Conservation (phyloP, 2,888 invertebrate genomes). For the Dryocosmus kuriphilus region DNA sequence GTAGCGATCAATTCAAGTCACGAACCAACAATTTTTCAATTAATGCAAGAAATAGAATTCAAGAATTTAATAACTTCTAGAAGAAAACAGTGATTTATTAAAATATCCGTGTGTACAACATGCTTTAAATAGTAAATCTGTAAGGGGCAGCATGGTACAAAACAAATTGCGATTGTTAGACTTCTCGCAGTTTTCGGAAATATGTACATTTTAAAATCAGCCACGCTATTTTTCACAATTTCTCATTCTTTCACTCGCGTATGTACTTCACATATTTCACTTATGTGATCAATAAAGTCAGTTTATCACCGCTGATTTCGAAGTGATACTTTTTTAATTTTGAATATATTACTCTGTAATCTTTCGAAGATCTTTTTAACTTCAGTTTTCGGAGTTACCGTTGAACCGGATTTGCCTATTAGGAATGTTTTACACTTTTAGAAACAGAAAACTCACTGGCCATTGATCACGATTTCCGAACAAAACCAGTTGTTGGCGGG, state of each 20-base stretch:
- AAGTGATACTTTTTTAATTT: slow-evolving; percentile 14
- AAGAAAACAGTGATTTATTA: slow-evolving; percentile 70
- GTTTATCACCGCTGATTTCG: slow-evolving; percentile 16
- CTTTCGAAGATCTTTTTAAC: neutral
- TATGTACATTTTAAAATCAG: slow-evolving; percentile 16
- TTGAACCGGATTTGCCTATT: neutral
- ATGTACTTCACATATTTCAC: neutral
- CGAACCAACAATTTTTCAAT: slow-evolving; percentile 26
- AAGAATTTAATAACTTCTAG: slow-evolving; percentile 47
- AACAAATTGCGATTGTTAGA: slow-evolving; percentile 31
- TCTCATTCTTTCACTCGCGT: slow-evolving; percentile 1
- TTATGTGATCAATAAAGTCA: neutral
- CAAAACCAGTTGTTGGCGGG: slow-evolving; percentile 80
- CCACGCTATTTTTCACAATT: neutral
- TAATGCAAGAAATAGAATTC: slow-evolving; percentile 23
- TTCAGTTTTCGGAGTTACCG: neutral
- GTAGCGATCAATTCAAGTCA: slow-evolving; percentile 10
- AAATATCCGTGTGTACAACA: slow-evolving; percentile 53
- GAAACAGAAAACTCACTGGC: neutral
- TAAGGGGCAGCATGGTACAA: slow-evolving; percentile 10
- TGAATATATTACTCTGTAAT: slow-evolving; percentile 28
- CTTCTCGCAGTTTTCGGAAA: neutral
- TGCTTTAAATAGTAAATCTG: slow-evolving; percentile 42
- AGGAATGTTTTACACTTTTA: slow-evolving; percentile 21
- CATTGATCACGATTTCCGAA: slow-evolving; percentile 77